Base-by-base conservation (phyloP, 2,888 invertebrate genomes). In the Tryphoninae sp. region DNA sequence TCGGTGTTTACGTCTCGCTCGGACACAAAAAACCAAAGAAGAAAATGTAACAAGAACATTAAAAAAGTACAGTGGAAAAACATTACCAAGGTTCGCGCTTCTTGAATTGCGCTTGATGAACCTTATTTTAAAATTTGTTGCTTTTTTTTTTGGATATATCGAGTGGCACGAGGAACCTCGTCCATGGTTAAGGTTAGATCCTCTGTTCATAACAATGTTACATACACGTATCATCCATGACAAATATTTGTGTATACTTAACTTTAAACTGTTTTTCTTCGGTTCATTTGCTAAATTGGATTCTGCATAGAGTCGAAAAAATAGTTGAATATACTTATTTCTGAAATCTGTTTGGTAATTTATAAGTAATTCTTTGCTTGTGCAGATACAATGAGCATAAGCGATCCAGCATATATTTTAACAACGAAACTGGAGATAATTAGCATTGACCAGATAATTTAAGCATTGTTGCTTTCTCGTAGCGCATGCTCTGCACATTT, bases 391-490 rank as follows among this genome's bases (percentile, higher is more conserved):
- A 65, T 26, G 75, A 75, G 65, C 49, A 65, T 58, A 72, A 65
- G 51, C 40, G 23, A 49, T 33, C 55, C 26, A 53, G 65, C 55
- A 40, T 33, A 75, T 67, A 33, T 33, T 33, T 33, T 33, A 7
- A 33, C 51, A 1, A 51, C 7, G 16, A 51, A n/a, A 51, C 78
- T 81, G 81, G 81, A 81, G 71, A 81, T 55, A 75, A 78, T 75
- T 71, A 55, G 75, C 78, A 78, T 81, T 81, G 81, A 71, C 78
- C 81, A 81, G 81, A 81, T 22, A 71, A 67, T 33, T 33, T 19
- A 33, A 68, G 58, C 19, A 75, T 59, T 68, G 53, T 16, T 49
- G 64, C 71, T 61, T 61, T 76, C 33, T 67, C 68, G 59, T 49
- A 9, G 49, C 42, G 78, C 81, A 78, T 55, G 78, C 58, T 58